These are phyloP conservation scores for Gallinago paraguaiae DNA, from an alignment of 2,113 vertebrate genomes.

Conservation along the genomic window DNA sequence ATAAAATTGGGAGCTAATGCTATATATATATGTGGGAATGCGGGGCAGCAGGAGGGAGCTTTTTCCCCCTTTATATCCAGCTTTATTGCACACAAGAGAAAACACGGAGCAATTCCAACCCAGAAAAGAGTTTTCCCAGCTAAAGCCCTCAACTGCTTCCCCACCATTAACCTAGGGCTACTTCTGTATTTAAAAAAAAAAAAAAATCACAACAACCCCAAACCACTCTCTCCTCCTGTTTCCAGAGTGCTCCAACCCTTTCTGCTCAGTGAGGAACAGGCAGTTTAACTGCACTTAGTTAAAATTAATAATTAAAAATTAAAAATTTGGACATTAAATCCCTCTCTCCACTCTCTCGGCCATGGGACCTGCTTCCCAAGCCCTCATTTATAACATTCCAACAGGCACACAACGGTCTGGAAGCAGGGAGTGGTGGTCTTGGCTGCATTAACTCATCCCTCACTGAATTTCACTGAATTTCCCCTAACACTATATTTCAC, in stretches of 20 bases:
- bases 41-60: background rate
- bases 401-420: background rate
- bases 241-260: background rate
- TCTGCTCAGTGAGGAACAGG: background rate
- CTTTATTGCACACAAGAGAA: background rate
- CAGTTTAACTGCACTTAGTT: too few species aligned
- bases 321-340: background rate
- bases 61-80: background rate
- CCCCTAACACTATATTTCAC: background rate
- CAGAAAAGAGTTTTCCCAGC: background rate
- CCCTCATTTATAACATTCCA: background rate
- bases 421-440: background rate
- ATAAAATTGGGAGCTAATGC: background rate
- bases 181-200: background rate
- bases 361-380: background rate
- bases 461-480: background rate
- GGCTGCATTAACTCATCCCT: too few species aligned
- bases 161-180: background rate
- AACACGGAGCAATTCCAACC: background rate
- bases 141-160: background rate
- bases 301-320: too few species aligned
- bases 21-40: background rate
- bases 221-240: background rate
- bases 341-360: background rate
- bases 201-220: rapidly evolving